Evolutionary conservation across 2,888 invertebrate species (phyloP), one percentile per base, ranked within the genome.

Genomic region (Cephus pygmeus): DNA sequence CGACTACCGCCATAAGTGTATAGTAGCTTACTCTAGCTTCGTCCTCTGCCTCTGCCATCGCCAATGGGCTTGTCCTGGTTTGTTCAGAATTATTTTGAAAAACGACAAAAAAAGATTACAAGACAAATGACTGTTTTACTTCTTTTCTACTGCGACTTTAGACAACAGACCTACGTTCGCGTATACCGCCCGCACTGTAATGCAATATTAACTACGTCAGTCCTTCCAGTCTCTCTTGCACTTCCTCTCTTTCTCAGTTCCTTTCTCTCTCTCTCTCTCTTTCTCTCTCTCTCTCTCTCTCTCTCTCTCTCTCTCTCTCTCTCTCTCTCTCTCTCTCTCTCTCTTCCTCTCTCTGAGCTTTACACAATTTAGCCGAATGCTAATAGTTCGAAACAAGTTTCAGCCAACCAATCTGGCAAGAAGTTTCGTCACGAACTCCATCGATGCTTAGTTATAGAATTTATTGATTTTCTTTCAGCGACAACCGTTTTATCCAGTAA

Each of bases 21-120:
- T 56, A 56, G 15, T 4, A 35, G 75, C 91, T 91, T 87, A 91
- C 91, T 88, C 84, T 88, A 40, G 91, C 91, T 79, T 91, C 91
- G 35, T 90, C 88, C 79, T 82, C 85, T 74, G 88, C 88, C 77
- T 91, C 90, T 74, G 84, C 82, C 89, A 89, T 90, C 35, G 73
- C 77, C 82, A 75, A 73, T 56, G 79, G 75, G 68, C 76, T 79
- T 73, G 76, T 79, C 75, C 31, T 56, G 34, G 56, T 23, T 23
- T 23, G 56, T 56, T 56, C 2, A 23, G 23, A 23, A 56, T 56
- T 56, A 56, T 56, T 56, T 56, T 56, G 56, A 56, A 23, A 56
- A 56, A 56, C 23, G 23, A 56, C 23, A 23, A 56, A 23, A 40
- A 9, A 56, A 9, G 9, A 56, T 9, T 56, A 56, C 56, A 2